A percentile compares a stretch with the other conserved stretches of the same genome.
Evolutionary conservation across 2,888 invertebrate species (phyloP).

Genomic region (Ephialtes manifestator): DNA sequence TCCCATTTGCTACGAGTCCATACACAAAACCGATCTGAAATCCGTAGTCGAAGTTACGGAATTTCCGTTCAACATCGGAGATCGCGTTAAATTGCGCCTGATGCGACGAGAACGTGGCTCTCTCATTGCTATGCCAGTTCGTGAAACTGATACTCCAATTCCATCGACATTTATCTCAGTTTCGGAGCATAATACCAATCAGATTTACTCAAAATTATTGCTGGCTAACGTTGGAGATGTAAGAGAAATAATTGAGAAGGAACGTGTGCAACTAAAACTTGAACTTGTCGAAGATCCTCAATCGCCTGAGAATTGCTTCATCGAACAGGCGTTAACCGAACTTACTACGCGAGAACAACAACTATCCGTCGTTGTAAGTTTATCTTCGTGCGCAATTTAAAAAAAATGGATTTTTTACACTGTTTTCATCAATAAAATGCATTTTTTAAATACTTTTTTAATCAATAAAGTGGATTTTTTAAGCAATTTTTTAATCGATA

Average conservation of each 20-base stretch:
- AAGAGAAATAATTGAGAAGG: slow-evolving; percentile 91
- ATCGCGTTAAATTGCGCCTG: slow-evolving; percentile 92
- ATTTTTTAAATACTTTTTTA: too few species aligned
- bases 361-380: slow-evolving; percentile 58
- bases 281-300: slow-evolving; percentile 89
- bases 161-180: slow-evolving; percentile 83
- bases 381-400: background rate
- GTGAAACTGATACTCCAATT: slow-evolving; percentile 78
- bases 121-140: slow-evolving; percentile 88
- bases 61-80: slow-evolving; percentile 88
- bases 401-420: background rate
- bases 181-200: slow-evolving; percentile 87
- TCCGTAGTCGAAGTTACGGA: slow-evolving; percentile 89
- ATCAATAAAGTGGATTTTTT: too few species aligned
- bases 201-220: slow-evolving; percentile 92
- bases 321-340: slow-evolving; percentile 93
- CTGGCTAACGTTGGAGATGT: slow-evolving; percentile 91
- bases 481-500: too few species aligned
- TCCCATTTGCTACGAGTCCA: slow-evolving; percentile 96
- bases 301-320: slow-evolving; percentile 94
- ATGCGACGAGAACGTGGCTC: slow-evolving; percentile 93
- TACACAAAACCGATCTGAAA: slow-evolving; percentile 94
- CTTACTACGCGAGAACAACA: slow-evolving; percentile 87
- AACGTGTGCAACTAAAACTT: slow-evolving; percentile 88
- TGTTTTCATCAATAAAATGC: too few species aligned